These are phyloP conservation scores for Cynaeus angustus DNA, from an alignment of 2,888 invertebrate genomes.

Conservation along the genomic window DNA sequence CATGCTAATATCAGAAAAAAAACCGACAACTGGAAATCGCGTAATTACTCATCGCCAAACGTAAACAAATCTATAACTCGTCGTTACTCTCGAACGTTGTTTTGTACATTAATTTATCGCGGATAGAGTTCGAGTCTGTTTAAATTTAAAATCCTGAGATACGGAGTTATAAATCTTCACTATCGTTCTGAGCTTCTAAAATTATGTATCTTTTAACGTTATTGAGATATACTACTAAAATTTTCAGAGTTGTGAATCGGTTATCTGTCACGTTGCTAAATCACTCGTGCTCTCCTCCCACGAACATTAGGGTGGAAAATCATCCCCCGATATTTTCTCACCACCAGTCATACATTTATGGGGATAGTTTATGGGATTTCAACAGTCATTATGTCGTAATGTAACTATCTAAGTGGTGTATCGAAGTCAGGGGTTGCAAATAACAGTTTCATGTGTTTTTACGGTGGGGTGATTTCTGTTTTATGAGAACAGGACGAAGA, in stretches of 20 bases:
- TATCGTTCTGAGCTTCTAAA: conserved; percentile 6
- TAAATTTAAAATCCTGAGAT: conserved; percentile 5
- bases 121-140: neutral
- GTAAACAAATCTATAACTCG: conserved; percentile 7
- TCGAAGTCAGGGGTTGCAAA: conserved; percentile 29
- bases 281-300: conserved; percentile 13
- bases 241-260: conserved; percentile 9
- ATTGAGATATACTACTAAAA: conserved; percentile 19
- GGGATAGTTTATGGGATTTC: conserved; percentile 36
- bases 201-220: conserved; percentile 21
- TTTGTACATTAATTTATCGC: neutral
- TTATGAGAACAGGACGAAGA: conserved; percentile 31
- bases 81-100: neutral
- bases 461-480: conserved; percentile 45
- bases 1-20: conserved; percentile 36
- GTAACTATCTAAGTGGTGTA: conserved; percentile 17
- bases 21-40: neutral
- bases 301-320: conserved; percentile 32
- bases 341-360: conserved; percentile 30
- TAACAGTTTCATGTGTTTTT: conserved; percentile 18
- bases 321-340: conserved; percentile 31
- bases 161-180: conserved; percentile 8
- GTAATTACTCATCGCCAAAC: neutral
- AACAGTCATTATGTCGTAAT: conserved; percentile 17
- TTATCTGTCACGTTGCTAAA: conserved; percentile 18